A percentile compares a stretch with the other conserved stretches of the same genome.
Evolutionary conservation across 2,113 vertebrate species (phyloP).

Genomic region (Upupa epops): DNA sequence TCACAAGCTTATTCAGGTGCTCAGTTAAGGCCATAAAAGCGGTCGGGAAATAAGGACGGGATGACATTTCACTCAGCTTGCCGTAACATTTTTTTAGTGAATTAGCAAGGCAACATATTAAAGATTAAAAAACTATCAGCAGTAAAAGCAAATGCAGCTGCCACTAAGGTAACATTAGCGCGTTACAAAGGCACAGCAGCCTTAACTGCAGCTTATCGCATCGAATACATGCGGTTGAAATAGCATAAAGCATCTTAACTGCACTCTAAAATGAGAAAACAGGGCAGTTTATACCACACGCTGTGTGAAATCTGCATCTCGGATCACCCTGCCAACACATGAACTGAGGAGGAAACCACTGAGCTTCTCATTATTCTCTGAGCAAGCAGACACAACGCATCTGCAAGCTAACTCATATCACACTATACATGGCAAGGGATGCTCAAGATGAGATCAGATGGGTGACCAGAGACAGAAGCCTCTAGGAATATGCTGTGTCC

Average conservation of each 20-base stretch:
- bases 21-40: constrained; percentile 54
- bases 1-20: constrained; percentile 74
- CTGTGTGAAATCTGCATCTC: constrained; percentile 22
- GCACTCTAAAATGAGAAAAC: constrained; percentile 35
- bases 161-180: constrained; percentile 44
- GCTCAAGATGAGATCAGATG: neutral
- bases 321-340: constrained; percentile 14
- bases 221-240: constrained; percentile 24
- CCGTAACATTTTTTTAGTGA: constrained; percentile 68
- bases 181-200: constrained; percentile 39
- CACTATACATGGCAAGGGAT: neutral
- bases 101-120: constrained; percentile 50
- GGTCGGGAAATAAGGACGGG: constrained; percentile 51
- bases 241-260: constrained; percentile 27
- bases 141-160: constrained; percentile 60
- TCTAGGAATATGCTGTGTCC: neutral
- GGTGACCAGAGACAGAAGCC: neutral
- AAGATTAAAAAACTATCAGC: constrained; percentile 46
- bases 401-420: constrained; percentile 14
- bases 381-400: constrained; percentile 25
- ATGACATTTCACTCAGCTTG: constrained; percentile 69
- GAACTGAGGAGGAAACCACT: constrained; percentile 39
- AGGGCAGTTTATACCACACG: neutral
- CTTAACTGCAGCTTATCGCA: constrained; percentile 47
- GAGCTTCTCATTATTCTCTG: constrained; percentile 14